These are phyloP conservation scores for Diaprepes abbreviatus DNA, from an alignment of 2,888 invertebrate genomes.

Conservation along the genomic window DNA sequence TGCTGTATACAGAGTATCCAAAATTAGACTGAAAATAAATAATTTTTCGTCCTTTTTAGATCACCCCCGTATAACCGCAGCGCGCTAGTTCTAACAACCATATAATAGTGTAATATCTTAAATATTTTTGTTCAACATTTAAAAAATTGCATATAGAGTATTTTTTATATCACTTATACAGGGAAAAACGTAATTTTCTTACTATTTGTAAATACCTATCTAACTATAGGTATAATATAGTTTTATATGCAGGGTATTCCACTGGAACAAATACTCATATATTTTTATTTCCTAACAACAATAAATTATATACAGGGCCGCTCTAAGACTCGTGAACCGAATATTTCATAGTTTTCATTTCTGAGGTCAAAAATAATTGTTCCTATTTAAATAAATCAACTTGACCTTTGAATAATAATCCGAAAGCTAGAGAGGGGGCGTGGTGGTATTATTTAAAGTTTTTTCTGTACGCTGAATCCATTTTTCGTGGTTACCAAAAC, in stretches of 20 bases:
- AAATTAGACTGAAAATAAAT: background rate
- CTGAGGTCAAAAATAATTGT: too few relatives aligned
- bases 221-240: conserved; percentile 29
- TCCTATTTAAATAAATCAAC: too few relatives aligned
- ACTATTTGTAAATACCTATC: conserved; percentile 26
- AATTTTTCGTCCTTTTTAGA: background rate
- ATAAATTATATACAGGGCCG: too few relatives aligned
- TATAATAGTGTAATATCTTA: conserved; percentile 44
- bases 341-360: too few relatives aligned
- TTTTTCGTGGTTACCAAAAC: too few relatives aligned
- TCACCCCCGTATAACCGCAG: conserved; percentile 16
- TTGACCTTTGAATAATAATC: too few relatives aligned
- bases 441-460: too few relatives aligned
- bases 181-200: conserved; percentile 36
- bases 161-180: conserved; percentile 46
- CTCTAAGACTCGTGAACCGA: too few relatives aligned
- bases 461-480: too few relatives aligned
- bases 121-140: conserved; percentile 45
- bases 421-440: too few relatives aligned
- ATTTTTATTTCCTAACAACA: too few relatives aligned
- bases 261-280: too few relatives aligned
- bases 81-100: conserved; percentile 46
- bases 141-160: conserved; percentile 46
- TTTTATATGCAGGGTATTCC: conserved; percentile 20
- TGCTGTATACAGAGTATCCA: background rate